Evolutionary conservation across 1,140 invertebrate species (phyloP), one percentile per base, ranked within the genome.

Genomic region (Varroa destructor): DNA sequence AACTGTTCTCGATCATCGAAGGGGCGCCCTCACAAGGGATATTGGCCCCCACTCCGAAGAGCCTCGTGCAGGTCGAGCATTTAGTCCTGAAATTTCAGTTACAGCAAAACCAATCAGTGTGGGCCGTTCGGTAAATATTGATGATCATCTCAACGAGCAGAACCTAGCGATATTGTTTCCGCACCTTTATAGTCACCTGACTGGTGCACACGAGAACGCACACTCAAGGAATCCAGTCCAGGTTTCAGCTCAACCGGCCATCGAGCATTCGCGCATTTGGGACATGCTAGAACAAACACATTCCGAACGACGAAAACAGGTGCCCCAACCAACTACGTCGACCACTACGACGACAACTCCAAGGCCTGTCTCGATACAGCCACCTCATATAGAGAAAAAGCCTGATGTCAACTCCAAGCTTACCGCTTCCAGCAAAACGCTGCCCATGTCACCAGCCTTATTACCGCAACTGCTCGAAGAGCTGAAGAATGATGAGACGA

Each of bases 71-170:
- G 61, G 61, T 36, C 14, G 61, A 37, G 46, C 40, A 40, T 46
- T 67, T 37, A 46, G 40, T 2, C 46, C 61, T 1, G 61, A 67
- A 8, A 67, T 67, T 43, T 67, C 61, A 2, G 61, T 67, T 3
- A 67, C 61, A 67, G 61, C 61, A 3, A 67, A 67, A 8, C 61
- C 61, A 12, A 67, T 67, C 61, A 67, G 61, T 37, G 61, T 67
- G 12, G 61, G 61, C 14, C 61, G 61, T 40, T 67, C 61, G 40
- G 61, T 37, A 1, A 37, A 14, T 5, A 67, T 67, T 2, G 61
- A 67, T 40, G 61, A 67, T 67, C 61, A 37, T 12, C 61, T 67
- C 12, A 37, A 67, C 12, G 61, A 67, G 36, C 61, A 67, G 37
- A 67, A 37, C 8, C 37, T 67, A 1, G 61, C 61, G 40, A 37